phyloP scores from a whole-genome alignment of 2,888 invertebrate genomes.

The Drosophila demipolita region DNA sequence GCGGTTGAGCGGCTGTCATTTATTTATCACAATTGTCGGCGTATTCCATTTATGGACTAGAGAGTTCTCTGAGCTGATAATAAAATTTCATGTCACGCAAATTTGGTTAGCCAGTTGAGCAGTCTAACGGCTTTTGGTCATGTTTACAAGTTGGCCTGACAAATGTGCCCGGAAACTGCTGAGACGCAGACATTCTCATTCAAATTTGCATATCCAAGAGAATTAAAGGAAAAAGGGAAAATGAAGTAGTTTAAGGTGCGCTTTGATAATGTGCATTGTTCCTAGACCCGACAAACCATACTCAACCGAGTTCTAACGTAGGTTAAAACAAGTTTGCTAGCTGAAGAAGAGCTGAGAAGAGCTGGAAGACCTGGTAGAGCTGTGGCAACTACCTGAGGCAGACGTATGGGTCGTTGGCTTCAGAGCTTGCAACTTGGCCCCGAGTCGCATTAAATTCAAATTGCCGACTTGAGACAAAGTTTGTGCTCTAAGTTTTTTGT shows the following conservation, averaged over 20 bases:
- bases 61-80: conserved; percentile 47
- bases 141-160: conserved; percentile 73
- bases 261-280: conserved; percentile 73
- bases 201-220: conserved; percentile 64
- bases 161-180: conserved; percentile 73
- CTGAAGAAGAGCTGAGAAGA: conserved; percentile 1
- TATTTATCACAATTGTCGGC: conserved; percentile 74
- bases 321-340: conserved; percentile 63
- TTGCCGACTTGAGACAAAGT: conserved; percentile 40
- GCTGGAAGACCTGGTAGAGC: conserved; percentile 1
- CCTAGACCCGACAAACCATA: conserved; percentile 17
- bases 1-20: conserved; percentile 20
- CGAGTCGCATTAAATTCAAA: conserved; percentile 42
- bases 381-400: conserved; percentile 19
- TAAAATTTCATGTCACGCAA: conserved; percentile 51
- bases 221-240: conserved; percentile 51
- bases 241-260: conserved; percentile 40
- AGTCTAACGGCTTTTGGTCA: conserved; percentile 62
- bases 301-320: conserved; percentile 48
- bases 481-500: conserved; percentile 63
- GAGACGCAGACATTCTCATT: conserved; percentile 13
- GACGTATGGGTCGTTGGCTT: conserved; percentile 52
- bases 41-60: conserved; percentile 61
- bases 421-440: conserved; percentile 33
- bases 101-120: conserved; percentile 48